Evolutionary conservation across 2,113 vertebrate genomes (phyloP).

Genomic region (Larimichthys crocea): DNA sequence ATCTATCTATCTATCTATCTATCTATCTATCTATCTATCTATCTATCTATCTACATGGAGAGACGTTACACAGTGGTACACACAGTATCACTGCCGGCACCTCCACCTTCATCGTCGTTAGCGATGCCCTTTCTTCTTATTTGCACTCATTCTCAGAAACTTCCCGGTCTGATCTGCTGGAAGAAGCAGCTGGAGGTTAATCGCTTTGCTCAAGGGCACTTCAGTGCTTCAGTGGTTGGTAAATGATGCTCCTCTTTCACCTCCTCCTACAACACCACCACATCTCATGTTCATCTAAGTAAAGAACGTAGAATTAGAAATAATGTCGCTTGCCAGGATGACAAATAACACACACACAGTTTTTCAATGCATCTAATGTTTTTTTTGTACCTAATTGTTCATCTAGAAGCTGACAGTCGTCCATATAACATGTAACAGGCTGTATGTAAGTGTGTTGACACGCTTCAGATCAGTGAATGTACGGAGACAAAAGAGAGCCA

Average conservation of each 20-base stretch:
- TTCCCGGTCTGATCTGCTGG: neutral
- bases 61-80: neutral
- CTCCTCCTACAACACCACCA: neutral
- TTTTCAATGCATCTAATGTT: neutral
- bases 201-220: neutral
- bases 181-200: constrained; percentile 12
- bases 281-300: neutral
- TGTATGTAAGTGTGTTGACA: neutral
- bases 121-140: rapidly evolving
- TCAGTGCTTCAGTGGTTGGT: neutral
- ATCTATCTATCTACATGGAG: neutral
- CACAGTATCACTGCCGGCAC: neutral
- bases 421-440: neutral
- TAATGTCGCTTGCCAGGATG: neutral
- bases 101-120: neutral
- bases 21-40: constrained; percentile 27
- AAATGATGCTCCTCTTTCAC: neutral
- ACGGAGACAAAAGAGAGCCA: too few relatives aligned
- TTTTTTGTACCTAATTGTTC: neutral
- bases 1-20: constrained; percentile 50
- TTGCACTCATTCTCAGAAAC: neutral
- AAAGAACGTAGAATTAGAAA: neutral
- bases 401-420: neutral
- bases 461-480: neutral
- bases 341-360: neutral